Evolutionary conservation across 1,140 invertebrate genomes (phyloP), one percentile per base, ranked within the genome.

Genomic region (Lutraria rhynchaena): DNA sequence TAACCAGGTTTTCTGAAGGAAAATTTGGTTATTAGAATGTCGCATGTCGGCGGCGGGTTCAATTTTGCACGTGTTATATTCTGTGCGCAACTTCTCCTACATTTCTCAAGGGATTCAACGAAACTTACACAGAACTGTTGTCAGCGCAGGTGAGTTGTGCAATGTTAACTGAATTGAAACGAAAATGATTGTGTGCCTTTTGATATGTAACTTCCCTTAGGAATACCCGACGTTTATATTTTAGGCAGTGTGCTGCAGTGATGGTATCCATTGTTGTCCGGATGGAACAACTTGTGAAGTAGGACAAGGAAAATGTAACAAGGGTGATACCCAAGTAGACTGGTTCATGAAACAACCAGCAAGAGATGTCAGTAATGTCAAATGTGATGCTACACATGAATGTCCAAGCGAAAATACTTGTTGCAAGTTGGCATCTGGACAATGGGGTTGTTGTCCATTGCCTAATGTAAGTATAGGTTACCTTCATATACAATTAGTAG

Each of bases 191-290:
- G n/a, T n/a, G n/a, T n/a, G n/a, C n/a, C n/a, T n/a, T n/a, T n/a
- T n/a, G n/a, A n/a, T n/a, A n/a, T n/a, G n/a, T n/a, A n/a, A n/a
- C n/a, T n/a, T n/a, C n/a, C n/a, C n/a, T n/a, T n/a, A n/a, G n/a
- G n/a, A n/a, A 44, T 61, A 15, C 17, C 22, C 27, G 33, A 7
- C 11, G 19, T 19, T n/a, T 31, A 1, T 7, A 4, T 41, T 44
- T 61, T 22, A 90, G 86, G 90, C 90, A 37, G 85, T 87, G 3
- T 91, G 90, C 61, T 91, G 90, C 81, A 57, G 44, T 78, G 90
- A 92, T 86, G 67, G 80, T 17, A 61, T 81, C 5, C 90, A 91
- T 74, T 91, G 90, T 83, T 91, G 90, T 84, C 90, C 90, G 17
- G 5, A 41, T n/a, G 87, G 85, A 51, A 85, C 75, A 55, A 87